A percentile compares a stretch with the other conserved stretches of the same genome.
Conservation (phyloP, 2,888 invertebrate genomes). For the Elysia crispata region DNA sequence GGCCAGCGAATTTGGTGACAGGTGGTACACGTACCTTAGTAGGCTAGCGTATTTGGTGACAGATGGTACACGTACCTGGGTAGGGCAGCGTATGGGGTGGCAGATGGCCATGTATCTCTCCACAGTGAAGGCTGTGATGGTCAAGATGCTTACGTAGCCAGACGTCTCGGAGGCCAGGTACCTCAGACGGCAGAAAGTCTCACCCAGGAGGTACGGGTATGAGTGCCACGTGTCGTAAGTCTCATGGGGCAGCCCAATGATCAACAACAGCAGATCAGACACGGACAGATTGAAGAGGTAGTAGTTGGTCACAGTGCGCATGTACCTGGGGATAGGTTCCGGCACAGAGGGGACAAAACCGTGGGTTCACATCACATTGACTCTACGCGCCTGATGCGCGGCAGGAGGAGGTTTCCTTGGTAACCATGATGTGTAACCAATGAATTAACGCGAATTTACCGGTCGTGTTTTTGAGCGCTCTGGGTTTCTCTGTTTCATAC, state of each 20-base stretch:
- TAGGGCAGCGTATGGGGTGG: constrained; percentile 84
- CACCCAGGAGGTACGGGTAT: constrained; percentile 82
- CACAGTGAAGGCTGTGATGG: constrained; percentile 91
- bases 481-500: too few relatives aligned
- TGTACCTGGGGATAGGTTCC: constrained; percentile 64
- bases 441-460: constrained; percentile 78
- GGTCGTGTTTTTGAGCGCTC: too few relatives aligned
- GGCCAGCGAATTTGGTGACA: too few relatives aligned
- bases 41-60: too few relatives aligned
- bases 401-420: too few relatives aligned
- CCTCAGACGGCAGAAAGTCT: constrained; percentile 86
- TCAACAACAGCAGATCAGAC: constrained; percentile 87
- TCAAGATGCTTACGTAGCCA: constrained; percentile 83
- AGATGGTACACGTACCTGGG: too few relatives aligned
- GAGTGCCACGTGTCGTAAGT: constrained; percentile 80
- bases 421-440: constrained; percentile 50
- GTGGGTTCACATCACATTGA: constrained; percentile 78
- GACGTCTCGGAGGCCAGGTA: constrained; percentile 90
- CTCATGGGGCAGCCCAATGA: constrained; percentile 90
- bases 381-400: too few relatives aligned
- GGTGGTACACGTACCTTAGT: too few relatives aligned
- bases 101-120: constrained; percentile 93
- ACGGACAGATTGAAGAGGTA: constrained; percentile 92
- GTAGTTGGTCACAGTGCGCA: constrained; percentile 82
- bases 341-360: constrained; percentile 82